phyloP scores from a whole-genome alignment of 2,888 invertebrate genomes.

The Cremastinae sp. region DNA sequence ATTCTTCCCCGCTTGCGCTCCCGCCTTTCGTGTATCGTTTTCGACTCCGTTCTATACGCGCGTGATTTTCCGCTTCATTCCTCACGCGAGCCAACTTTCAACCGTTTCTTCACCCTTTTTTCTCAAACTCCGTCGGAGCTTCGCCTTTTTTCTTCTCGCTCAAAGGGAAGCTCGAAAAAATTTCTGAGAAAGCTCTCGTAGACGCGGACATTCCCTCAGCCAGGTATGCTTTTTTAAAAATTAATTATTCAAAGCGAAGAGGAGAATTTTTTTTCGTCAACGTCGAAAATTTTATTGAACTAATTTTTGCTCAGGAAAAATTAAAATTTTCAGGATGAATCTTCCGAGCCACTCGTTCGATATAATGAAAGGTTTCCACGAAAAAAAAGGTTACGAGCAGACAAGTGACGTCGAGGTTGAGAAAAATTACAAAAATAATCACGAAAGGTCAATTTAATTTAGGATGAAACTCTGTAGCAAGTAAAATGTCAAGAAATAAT shows the following conservation, averaged over 20 bases:
- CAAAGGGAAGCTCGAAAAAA: constrained; percentile 48
- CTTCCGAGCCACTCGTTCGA: constrained; percentile 74
- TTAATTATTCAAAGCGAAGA: neutral
- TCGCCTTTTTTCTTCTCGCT: constrained; percentile 67
- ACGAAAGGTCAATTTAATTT: constrained; percentile 73
- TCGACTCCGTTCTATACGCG: constrained; percentile 45
- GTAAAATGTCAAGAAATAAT: constrained; percentile 72
- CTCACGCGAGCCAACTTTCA: constrained; percentile 45
- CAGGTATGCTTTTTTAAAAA: neutral
- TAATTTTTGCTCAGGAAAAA: neutral
- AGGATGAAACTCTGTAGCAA: constrained; percentile 77
- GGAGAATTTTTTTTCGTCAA: neutral
- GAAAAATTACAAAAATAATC: constrained; percentile 78
- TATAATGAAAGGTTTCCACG: constrained; percentile 73
- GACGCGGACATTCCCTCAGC: neutral
- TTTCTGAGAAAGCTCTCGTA: constrained; percentile 19
- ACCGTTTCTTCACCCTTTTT: constrained; percentile 60
- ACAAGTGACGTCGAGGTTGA: constrained; percentile 66
- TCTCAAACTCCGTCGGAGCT: constrained; percentile 66
- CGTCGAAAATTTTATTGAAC: neutral
- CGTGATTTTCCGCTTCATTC: constrained; percentile 66
- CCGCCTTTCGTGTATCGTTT: constrained; percentile 21
- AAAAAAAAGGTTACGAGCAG: constrained; percentile 67
- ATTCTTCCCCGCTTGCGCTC: constrained; percentile 69
- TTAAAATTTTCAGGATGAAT: constrained; percentile 64